Base-by-base conservation (phyloP, 2,888 invertebrate genomes). In the Latrodectus elegans region DNA sequence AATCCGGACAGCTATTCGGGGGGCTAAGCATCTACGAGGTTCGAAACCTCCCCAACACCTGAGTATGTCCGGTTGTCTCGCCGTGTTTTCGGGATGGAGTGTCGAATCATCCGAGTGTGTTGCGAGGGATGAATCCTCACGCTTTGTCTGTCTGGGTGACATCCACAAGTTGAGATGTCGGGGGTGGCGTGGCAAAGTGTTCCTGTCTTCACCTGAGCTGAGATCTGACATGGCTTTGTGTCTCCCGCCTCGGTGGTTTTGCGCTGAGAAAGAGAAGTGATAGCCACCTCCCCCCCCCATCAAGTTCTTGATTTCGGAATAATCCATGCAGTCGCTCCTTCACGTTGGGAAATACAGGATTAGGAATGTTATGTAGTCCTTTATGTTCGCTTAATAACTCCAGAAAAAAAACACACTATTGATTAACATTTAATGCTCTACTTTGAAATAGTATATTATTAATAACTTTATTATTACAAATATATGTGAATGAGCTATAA, bases 1-100 rank as follows among this genome's bases (percentile, higher is more conserved):
- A 60, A 60, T 60, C 60, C n/a, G 38, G 38, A 38, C n/a, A 6
- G 60, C 12, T 60, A 60, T 80, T 52, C 51, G 80, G 85, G 38
- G 38, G 38, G 38, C 0, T 38, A 6, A 38, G 38, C 38, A 38
- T 38, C 38, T 38, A 38, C 38, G 38, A 38, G 38, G 80, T 80
- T 85, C 80, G 85, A 80, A 71, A n/a, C 82, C 77, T 53, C 70
- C 81, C 60, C 71, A 14, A 81, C 81, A 81, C 82, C 82, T 82
- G 15, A 67, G 49, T 26, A 73, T 82, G 82, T 82, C 77, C 49
- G 75, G 70, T 49, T 70, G 84, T 78, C 68, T 77, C 76, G 65
- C 65, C 67, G 53, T 52, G 51, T 64, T 65, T 17, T 49, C 12
- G 12, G 38, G 65, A 64, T 49, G 75, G 67, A 17, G 22, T 60